Conservation (phyloP, 1,140 invertebrate genomes). For the silkworm (Bombyx mori) region ASM3026992v2 NC_085116.1:10729501-10730000, state of each 20-base stretch:
- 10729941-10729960: too few relatives aligned
- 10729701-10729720: conserved; percentile 36
- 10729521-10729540: too few relatives aligned
- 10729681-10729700: conserved; percentile 26
- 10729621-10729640: too few relatives aligned
- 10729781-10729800: conserved; percentile 62
- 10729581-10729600: too few relatives aligned
- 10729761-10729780: conserved; percentile 45
- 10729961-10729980: too few relatives aligned
- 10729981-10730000: too few relatives aligned
- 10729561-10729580: too few relatives aligned
- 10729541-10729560: too few relatives aligned
- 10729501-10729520: too few relatives aligned
- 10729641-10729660: not conserved
- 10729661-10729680: conserved; percentile 21
- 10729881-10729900: conserved; percentile 7
- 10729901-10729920: conserved; percentile 5
- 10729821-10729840: conserved; percentile 53
- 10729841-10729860: conserved; percentile 31
- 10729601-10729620: too few relatives aligned
- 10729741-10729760: conserved; percentile 47
- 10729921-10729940: conserved; percentile 2
- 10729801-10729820: conserved; percentile 58
- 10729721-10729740: conserved; percentile 46
- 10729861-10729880: conserved; percentile 2